These are phyloP conservation scores for Vollenhovia emeryi DNA, from an alignment of 1,140 invertebrate genomes.

Conservation along the genomic window DNA sequence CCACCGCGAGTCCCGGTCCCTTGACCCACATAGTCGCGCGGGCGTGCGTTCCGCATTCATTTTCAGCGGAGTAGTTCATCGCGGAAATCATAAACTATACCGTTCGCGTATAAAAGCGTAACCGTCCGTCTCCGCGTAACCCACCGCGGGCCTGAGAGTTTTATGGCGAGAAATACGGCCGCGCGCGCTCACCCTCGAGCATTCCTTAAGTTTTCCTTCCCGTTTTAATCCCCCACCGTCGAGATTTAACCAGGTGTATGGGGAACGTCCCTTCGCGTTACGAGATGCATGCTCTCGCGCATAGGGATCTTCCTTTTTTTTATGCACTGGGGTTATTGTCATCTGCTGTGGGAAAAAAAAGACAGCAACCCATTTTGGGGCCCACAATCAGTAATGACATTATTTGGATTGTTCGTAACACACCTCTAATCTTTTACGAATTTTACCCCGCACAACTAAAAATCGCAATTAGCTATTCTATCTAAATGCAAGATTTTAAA, in stretches of 20 bases:
- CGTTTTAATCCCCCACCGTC: slow-evolving; percentile 45
- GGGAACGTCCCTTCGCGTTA: background rate
- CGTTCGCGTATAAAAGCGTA: slow-evolving; percentile 50
- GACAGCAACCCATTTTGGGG: no score
- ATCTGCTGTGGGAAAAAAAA: no score
- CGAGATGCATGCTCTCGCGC: background rate
- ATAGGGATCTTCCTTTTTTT: background rate
- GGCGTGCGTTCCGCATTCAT: slow-evolving; percentile 13
- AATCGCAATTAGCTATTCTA: no score
- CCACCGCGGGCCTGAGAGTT: slow-evolving; percentile 13
- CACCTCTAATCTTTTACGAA: no score
- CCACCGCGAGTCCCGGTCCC: slow-evolving; percentile 1
- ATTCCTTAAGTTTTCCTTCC: slow-evolving; percentile 21
- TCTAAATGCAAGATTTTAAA: no score
- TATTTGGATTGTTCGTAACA: no score
- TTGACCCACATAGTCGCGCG: slow-evolving; percentile 27
- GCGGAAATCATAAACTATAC: slow-evolving; percentile 57
- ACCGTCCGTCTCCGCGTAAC: slow-evolving; percentile 48
- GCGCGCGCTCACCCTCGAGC: background rate
- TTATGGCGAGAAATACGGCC: slow-evolving; percentile 34
- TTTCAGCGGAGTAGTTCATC: slow-evolving; percentile 55
- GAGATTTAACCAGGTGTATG: slow-evolving; percentile 44
- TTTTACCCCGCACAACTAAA: no score
- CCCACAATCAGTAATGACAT: no score
- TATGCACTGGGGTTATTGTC: background rate